Evolutionary conservation across 2,888 invertebrate genomes (phyloP).

Genomic region (Eudemis profundana): DNA sequence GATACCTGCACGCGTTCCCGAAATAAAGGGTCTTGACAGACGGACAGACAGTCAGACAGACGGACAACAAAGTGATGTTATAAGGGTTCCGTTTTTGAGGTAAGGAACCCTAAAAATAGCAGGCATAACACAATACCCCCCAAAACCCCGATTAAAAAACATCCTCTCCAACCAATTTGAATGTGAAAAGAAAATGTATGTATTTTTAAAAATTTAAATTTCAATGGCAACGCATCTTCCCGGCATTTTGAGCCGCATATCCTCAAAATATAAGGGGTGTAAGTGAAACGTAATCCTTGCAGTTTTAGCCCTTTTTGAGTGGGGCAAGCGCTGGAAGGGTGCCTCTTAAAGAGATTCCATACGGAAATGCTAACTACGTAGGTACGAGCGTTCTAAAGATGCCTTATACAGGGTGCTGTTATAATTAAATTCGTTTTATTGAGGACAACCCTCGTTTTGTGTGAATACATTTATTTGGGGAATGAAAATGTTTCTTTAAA

Average conservation of each 20-base stretch:
- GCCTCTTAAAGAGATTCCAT: conserved; percentile 43
- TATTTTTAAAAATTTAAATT: conserved; percentile 40
- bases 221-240: conserved; percentile 35
- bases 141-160: conserved; percentile 25
- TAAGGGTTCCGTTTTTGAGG: background rate
- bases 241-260: conserved; percentile 29
- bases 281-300: background rate
- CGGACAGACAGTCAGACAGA: no score
- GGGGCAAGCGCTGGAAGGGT: conserved; percentile 8
- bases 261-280: conserved; percentile 48
- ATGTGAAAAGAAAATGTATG: conserved; percentile 36
- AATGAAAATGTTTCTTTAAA: background rate
- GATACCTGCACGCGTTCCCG: no score
- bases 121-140: conserved; percentile 14
- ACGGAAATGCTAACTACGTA: conserved; percentile 31
- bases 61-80: no score
- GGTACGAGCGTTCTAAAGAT: conserved; percentile 15
- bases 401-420: conserved; percentile 20
- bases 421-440: conserved; percentile 4
- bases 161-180: conserved; percentile 23
- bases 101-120: conserved; percentile 1
- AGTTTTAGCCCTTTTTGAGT: background rate
- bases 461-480: background rate
- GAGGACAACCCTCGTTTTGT: background rate
- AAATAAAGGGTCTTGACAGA: no score